These are phyloP conservation scores for Coptotermes formosanus DNA, from an alignment of 1,140 invertebrate species.

Conservation along the genomic window DNA sequence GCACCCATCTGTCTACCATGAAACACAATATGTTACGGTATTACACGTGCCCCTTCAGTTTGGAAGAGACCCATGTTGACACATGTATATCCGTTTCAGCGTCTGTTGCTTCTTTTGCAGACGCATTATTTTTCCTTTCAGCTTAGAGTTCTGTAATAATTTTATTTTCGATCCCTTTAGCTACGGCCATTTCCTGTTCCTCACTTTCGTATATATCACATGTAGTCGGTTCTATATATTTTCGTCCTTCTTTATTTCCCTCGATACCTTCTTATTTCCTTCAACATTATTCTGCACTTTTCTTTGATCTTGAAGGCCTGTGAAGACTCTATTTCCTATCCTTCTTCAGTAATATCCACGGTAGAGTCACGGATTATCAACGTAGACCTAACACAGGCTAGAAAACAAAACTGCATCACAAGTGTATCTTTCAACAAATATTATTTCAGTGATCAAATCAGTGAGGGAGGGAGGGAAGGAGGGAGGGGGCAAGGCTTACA, in stretches of 20 bases:
- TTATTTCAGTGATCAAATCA: too few species aligned
- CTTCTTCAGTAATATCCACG: neutral
- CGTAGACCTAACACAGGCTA: too few species aligned
- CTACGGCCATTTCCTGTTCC: constrained; percentile 17
- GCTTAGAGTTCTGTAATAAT: neutral
- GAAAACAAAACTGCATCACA: too few species aligned
- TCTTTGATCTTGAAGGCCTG: constrained; percentile 4
- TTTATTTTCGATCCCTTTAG: constrained; percentile 6
- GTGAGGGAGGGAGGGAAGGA: too few species aligned
- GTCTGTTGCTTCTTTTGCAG: neutral
- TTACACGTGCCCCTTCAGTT: neutral
- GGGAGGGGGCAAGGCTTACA: too few species aligned
- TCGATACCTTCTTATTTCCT: constrained; percentile 7
- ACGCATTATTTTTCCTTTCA: neutral
- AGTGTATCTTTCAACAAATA: too few species aligned
- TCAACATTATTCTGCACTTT: constrained; percentile 9
- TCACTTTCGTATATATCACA: neutral
- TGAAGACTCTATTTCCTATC: constrained; percentile 12
- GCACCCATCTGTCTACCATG: too few species aligned
- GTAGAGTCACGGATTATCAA: neutral
- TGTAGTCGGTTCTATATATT: neutral
- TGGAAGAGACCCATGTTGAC: neutral
- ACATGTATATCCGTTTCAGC: neutral
- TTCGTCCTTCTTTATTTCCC: constrained; percentile 12
- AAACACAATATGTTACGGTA: neutral